phyloP scores from a whole-genome alignment of 2,113 vertebrate species.

The Plecotus auritus region DNA sequence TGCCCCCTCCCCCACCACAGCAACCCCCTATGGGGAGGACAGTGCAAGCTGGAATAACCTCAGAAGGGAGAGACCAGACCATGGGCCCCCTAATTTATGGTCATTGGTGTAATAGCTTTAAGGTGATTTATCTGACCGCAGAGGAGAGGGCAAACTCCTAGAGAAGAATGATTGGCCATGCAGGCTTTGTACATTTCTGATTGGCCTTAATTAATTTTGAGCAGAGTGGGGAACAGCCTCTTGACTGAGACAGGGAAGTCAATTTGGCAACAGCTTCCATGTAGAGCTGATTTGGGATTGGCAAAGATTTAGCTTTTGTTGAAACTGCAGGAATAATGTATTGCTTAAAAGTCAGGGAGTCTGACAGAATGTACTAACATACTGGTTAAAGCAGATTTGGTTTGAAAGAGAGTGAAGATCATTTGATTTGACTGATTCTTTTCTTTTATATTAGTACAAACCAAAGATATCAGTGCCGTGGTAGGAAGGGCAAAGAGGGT shows the following conservation, averaged over 20 bases:
- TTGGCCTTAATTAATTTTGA: slow-evolving; percentile 80
- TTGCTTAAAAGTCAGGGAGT: background rate
- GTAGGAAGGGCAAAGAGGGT: background rate
- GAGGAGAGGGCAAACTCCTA: slow-evolving; percentile 76
- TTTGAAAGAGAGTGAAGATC: background rate
- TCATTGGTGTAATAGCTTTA: slow-evolving; percentile 80
- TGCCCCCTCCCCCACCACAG: background rate
- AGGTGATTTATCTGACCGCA: slow-evolving; percentile 84
- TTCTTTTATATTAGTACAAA: background rate
- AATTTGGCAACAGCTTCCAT: slow-evolving; percentile 60
- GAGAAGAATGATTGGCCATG: slow-evolving; percentile 78
- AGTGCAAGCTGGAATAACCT: slow-evolving; percentile 70
- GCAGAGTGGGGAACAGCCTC: slow-evolving; percentile 61
- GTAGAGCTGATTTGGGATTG: background rate
- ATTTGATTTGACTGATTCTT: background rate
- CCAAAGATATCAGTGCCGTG: background rate
- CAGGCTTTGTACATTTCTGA: slow-evolving; percentile 72
- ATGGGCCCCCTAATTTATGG: slow-evolving; percentile 81
- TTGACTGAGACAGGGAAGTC: slow-evolving; percentile 59
- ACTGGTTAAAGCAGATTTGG: background rate
- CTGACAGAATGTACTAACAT: background rate
- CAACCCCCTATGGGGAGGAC: background rate
- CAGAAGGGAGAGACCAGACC: slow-evolving; percentile 70
- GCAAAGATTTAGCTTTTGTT: slow-evolving; percentile 58
- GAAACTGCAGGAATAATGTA: slow-evolving; percentile 40